Conservation (phyloP, 2,888 invertebrate species). For the Perizoma flavofasciatum region DNA sequence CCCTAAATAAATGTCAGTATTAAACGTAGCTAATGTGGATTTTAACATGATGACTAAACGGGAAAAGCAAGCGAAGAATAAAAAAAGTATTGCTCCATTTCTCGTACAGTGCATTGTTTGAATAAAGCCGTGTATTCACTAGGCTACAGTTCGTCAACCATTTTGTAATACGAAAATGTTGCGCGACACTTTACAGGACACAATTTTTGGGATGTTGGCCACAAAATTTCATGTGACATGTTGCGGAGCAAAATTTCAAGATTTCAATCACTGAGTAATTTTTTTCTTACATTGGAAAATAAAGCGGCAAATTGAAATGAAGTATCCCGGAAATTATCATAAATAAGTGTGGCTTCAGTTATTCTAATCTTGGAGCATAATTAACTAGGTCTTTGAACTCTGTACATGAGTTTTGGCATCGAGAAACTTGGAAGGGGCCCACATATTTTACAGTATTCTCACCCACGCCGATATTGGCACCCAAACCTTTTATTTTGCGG, state of each 20-base stretch:
- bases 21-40: constrained; percentile 22
- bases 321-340: constrained; percentile 33
- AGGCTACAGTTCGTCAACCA: neutral
- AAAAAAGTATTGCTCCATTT: constrained; percentile 24
- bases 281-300: constrained; percentile 17
- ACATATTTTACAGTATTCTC: too few species aligned
- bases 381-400: constrained; percentile 26
- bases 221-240: too few species aligned
- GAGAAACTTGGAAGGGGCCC: too few species aligned
- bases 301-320: constrained; percentile 28
- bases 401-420: neutral
- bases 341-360: constrained; percentile 30
- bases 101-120: constrained; percentile 18
- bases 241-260: too few species aligned
- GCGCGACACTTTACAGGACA: too few species aligned
- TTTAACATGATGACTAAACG: constrained; percentile 31
- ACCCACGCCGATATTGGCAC: neutral
- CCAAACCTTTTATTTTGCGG: too few species aligned
- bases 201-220: too few species aligned
- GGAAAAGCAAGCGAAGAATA: constrained; percentile 20
- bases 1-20: constrained; percentile 29
- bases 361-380: constrained; percentile 24
- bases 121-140: constrained; percentile 16
- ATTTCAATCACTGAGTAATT: too few species aligned
- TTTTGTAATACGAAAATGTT: neutral